Evolutionary conservation across 1,140 invertebrate species (phyloP), one percentile per base, ranked within the genome.

Genomic region (Aphis craccivora): DNA sequence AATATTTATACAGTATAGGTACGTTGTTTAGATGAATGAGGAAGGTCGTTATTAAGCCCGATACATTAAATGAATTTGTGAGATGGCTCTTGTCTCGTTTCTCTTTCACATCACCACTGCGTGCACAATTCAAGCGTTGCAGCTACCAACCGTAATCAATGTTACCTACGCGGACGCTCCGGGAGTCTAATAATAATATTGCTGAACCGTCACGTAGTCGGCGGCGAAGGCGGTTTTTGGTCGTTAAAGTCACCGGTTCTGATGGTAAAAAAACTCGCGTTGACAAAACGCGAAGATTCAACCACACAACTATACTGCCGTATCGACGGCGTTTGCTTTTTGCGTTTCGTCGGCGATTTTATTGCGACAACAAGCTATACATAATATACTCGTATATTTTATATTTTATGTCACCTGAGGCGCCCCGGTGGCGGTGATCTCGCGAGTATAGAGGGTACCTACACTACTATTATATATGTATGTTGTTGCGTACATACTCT

Each of bases 201-300:
- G 35, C n/a, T 83, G 76, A 83, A 37, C 76, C 7, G 35, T 60
- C 25, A 25, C 55, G 11, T 76, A 14, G 18, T 45, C 43, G 83
- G 22, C 25, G 83, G 83, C 86, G 6, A 88, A 88, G 86, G n/a
- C 35, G n/a, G 8, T 53, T 89, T 22, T 37, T 89, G 88, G 35
- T 89, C 88, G 88, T 89, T 89, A 89, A 89, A 89, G 88, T 89
- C 88, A 55, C 88, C 51, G n/a, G 87, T 35, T 37, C 51, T 3
- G 35, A 89, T n/a, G 84, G 25, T 43, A 43, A 43, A 40, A 9
- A 40, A 14, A 48, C 30, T 43, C 11, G 43, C 30, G 25, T 45
- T 53, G 48, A 89, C 48, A 89, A 37, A 88, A 89, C 22, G n/a
- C 18, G 48, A 37, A 11, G 22, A 9, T 84, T 25, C 40, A 48